Base-by-base conservation (phyloP, 2,113 vertebrate species). In the Periophthalmus modestus region DNA sequence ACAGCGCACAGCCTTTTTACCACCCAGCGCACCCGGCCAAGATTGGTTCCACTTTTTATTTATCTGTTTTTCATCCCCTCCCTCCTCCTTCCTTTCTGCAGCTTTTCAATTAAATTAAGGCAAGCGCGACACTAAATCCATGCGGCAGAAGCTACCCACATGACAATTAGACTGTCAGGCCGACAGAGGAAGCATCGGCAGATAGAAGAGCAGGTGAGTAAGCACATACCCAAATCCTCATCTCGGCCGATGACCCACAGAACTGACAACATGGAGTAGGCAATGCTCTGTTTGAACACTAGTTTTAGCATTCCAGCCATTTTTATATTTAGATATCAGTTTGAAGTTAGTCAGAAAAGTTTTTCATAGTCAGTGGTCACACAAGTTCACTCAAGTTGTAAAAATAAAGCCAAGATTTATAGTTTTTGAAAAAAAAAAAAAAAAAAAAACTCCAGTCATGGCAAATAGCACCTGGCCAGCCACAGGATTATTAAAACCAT, bases 31-130 rank as follows among this genome's bases (percentile, higher is more conserved):
- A 86, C 82, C 88, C 89, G 79, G 84, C 92, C 92, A 90, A 93
- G 91, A 94, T 94, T 93, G 92, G 88, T 93, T 92, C 91, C 90
- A 89, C 89, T 92, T 93, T 92, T 92, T 92, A 87, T 91, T 92
- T 90, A 86, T 90, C 90, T 91, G 85, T 92, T 91, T 89, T 89
- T 89, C 88, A 87, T 86, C 86, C 89, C 69, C 86, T 78, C 69
- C 86, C 82, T 85, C 81, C 90, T 86, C 81, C 83, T 88, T 86
- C 85, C 83, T 88, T 84, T 87, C 81, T 67, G 78, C 85, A 78
- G 88, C 80, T 89, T 93, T 93, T 93, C 92, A 94, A 93, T 94
- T 94, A 93, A 94, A 94, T 94, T 93, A 94, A 92, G 89, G 91
- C 89, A 88, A 90, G 88, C 73, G 82, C 89, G 68, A 90, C 91